Conservation (phyloP, 2,888 invertebrate species). For the Escarpia spicata region DNA sequence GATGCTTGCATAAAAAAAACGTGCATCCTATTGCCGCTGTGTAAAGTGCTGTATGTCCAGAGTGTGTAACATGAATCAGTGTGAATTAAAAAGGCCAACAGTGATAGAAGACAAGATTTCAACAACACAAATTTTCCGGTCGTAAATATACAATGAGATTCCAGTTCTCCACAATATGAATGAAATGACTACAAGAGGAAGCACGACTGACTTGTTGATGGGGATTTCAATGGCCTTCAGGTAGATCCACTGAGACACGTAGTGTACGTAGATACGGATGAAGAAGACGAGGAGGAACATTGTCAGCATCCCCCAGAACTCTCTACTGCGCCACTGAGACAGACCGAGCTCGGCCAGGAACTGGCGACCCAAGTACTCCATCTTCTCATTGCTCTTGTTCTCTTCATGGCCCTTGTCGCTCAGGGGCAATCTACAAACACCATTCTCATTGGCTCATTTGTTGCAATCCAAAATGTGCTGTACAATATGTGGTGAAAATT, state of each 20-base stretch:
- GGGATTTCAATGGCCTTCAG: slow-evolving; percentile 56
- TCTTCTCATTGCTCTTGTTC: slow-evolving; percentile 49
- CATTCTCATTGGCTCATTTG: background rate
- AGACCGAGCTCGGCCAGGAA: slow-evolving; percentile 60
- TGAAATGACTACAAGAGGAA: background rate
- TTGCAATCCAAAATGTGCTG: no score
- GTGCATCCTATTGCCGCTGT: no score
- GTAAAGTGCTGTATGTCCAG: no score
- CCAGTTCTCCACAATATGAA: background rate
- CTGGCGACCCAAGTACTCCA: slow-evolving; percentile 57
- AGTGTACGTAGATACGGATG: slow-evolving; percentile 58
- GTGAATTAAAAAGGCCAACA: no score
- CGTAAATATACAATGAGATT: background rate
- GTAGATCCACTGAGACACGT: slow-evolving; percentile 61
- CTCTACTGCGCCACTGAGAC: slow-evolving; percentile 60
- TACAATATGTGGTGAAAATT: no score
- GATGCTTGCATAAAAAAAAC: no score
- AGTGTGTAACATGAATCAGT: no score
- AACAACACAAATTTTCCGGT: no score
- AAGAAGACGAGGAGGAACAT: slow-evolving; percentile 60
- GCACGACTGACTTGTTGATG: slow-evolving; percentile 58
- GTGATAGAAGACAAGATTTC: no score
- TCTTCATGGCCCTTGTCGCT: slow-evolving; percentile 52
- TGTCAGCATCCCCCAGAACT: slow-evolving; percentile 63
- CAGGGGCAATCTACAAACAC: slow-evolving; percentile 48